Conservation (phyloP, 2,797 vertebrate genomes). For the Acanthiza pusilla region DNA sequence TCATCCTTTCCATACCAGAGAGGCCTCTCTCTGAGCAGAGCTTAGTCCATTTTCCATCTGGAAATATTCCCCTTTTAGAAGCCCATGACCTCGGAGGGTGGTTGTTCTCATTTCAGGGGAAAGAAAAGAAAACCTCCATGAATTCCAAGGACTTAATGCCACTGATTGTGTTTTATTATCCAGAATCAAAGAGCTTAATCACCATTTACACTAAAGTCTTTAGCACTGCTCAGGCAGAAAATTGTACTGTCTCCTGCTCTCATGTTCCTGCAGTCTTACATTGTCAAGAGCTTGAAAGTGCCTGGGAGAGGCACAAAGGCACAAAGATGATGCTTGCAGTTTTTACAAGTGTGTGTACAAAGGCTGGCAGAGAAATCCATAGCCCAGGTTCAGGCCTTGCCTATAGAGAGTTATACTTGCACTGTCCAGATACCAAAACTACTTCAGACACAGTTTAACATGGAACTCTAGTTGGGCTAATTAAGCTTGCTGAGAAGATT, state of each 20-base stretch:
- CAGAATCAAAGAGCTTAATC: background rate
- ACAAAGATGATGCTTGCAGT: background rate
- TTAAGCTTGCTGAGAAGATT: background rate
- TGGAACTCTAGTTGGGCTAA: background rate
- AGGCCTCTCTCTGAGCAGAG: background rate
- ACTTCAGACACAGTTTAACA: background rate
- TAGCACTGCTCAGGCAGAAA: background rate
- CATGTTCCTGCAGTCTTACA: background rate
- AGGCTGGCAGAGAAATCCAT: background rate
- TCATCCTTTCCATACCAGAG: slow-evolving; percentile 48
- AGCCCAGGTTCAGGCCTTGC: background rate
- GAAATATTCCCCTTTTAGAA: slow-evolving; percentile 15
- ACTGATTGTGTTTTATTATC: background rate
- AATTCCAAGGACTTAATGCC: slow-evolving; percentile 17
- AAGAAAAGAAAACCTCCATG: slow-evolving; percentile 5
- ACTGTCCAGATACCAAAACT: background rate
- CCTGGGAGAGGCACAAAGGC: background rate
- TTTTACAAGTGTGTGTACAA: background rate
- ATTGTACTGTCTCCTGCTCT: background rate
- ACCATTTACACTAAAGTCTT: background rate
- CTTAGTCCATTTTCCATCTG: slow-evolving; percentile 8
- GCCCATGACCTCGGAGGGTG: background rate
- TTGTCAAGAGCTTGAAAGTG: background rate
- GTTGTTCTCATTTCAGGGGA: background rate
- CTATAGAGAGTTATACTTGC: background rate